Base-by-base conservation (phyloP, 2,797 vertebrate species). In the Lacerta viridis region DNA sequence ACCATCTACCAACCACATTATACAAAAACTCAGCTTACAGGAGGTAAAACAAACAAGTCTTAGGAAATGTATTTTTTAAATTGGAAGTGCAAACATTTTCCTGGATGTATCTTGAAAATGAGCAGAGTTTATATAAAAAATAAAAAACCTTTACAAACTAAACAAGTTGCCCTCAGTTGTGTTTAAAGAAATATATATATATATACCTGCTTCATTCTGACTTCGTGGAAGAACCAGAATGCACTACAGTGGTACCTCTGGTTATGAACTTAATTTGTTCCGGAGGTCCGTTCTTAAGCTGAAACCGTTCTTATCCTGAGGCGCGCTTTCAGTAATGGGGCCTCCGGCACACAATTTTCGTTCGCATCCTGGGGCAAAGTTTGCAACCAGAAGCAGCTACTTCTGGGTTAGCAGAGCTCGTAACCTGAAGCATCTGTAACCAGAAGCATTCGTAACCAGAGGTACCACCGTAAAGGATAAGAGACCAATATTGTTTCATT, bases 171-270 rank as follows among this genome's bases (percentile, higher is more conserved):
- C 36, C 89, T 83, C 50, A 1, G 0, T 68, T 87, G 20, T 80
- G 68, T 39, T 29, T 87, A 86, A 87, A 92, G 36, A 64, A 59
- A 41, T 10, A 71, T 3, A 83, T 1, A 41, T 5, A 71, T 29
- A 29, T 13, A 71, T 71, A 36, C 29, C 29, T 27, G 10, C 36
- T 43, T 82, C 72, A 64, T 46, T 83, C 76, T 90, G 80, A 80
- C 79, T 89, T 78, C 41, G 83, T 85, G 80, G 79, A 88, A 87
- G 77, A 81, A 81, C 59, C 61, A 79, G 61, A 85, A 86, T 77
- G 69, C 89, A 85, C 84, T 75, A 55, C 50, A 50, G 50, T 50
- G 50, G 11, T 50, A 50, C 50, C 50, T 50, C 50, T 50, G 50
- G 50, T 50, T 50, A 13, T 1, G 1, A 50, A 50, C 50, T 55